A percentile compares a stretch with the other conserved stretches of the same genome.
phyloP scores from a whole-genome alignment of 64 coral and sea anemone genomes.

The Dendronephthya gigantea region DNA sequence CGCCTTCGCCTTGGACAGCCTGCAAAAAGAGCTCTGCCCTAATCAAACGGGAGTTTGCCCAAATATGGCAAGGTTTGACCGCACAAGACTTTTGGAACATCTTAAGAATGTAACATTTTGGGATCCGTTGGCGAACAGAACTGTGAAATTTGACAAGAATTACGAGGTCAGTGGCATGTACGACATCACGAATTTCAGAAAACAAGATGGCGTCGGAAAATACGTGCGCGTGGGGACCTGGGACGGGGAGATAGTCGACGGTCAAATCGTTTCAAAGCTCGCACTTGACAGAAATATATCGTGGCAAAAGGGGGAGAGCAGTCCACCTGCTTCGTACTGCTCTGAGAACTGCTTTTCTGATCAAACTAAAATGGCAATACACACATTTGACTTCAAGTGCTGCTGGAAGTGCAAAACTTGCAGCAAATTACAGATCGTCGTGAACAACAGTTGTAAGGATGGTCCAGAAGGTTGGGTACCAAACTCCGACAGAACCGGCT shows the following conservation, averaged over 20 bases:
- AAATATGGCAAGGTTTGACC: slow-evolving; percentile 17
- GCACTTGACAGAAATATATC: not conserved
- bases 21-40: slow-evolving; percentile 54
- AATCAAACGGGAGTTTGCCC: slow-evolving; percentile 48
- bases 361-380: not conserved
- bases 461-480: not conserved
- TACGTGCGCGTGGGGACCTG: not conserved
- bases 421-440: not conserved
- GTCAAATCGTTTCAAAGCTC: not conserved
- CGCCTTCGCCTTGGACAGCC: slow-evolving; percentile 53
- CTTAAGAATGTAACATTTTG: slow-evolving; percentile 53
- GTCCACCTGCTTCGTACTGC: not conserved
- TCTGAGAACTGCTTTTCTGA: not conserved
- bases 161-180: not conserved
- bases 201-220: not conserved
- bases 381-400: not conserved
- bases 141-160: not conserved
- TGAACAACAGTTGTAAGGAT: not conserved
- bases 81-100: slow-evolving; percentile 21
- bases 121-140: slow-evolving; percentile 27
- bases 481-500: not conserved
- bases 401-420: not conserved
- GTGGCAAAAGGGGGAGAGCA: not conserved
- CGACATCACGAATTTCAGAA: not conserved
- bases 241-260: not conserved